Base-by-base conservation (phyloP, 1,140 invertebrate species). In the Ostrea denselamellosa region DNA sequence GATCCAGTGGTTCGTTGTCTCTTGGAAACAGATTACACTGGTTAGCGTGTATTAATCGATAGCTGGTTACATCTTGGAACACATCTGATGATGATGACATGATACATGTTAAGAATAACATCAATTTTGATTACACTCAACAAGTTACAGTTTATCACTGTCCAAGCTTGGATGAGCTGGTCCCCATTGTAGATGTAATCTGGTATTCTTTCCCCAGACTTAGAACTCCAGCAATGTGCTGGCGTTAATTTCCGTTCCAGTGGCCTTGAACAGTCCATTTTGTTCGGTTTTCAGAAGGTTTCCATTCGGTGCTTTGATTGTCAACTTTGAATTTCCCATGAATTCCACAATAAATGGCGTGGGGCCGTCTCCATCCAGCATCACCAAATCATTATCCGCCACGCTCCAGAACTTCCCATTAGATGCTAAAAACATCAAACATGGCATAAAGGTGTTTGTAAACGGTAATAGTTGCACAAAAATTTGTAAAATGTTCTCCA, bases 341-440 rank as follows among this genome's bases (percentile, higher is more conserved):
- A 99, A 96, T 95, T 99, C 98, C 90, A 99, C 96, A 93, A 97
- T 97, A 96, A 99, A 99, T 65, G 97, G 97, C 94, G 98, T 97
- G n/a, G 98, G 97, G 71, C 96, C 94, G 89, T 98, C 97, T 12
- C 97, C 96, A 93, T 98, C 98, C 62, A 98, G 97, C 17, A 96
- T 97, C 25, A 99, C 97, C 8, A 90, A 88, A 81, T 96, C 96
- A 95, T 99, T 98, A 91, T 97, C 97, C 92, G 97, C 97, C 65
- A 97, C 96, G 25, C 86, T 88, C 93, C 93, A 94, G 95, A 98
- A 99, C 95, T 98, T 98, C 91, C 97, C 97, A 95, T 98, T 98
- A 94, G 97, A 97, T 92, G 98, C 98, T 98, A 93, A 22, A 92
- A 90, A 86, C 89, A 12, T 12, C 56, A 28, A 22, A 28, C 17